These are phyloP conservation scores for Drosophila eohydei DNA, from an alignment of 2,888 invertebrate species.

Conservation along the genomic window DNA sequence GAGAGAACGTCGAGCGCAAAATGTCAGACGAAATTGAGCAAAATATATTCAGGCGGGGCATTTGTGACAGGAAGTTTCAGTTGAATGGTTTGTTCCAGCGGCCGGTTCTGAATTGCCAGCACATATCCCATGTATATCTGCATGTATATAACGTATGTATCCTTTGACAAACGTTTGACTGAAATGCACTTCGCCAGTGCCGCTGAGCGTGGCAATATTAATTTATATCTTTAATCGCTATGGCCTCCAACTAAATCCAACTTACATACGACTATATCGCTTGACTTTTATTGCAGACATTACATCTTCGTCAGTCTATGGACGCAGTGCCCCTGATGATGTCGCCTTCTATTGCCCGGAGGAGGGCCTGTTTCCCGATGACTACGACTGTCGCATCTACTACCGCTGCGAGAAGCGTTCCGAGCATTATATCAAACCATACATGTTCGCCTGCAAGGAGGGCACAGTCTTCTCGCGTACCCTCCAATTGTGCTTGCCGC, in stretches of 20 bases:
- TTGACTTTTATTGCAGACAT: constrained; percentile 71
- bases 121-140: not conserved
- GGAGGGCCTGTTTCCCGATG: constrained; percentile 91
- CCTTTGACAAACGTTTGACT: constrained; percentile 17
- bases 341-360: constrained; percentile 86
- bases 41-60: constrained; percentile 68
- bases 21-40: constrained; percentile 75
- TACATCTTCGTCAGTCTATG: constrained; percentile 56
- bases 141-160: constrained; percentile 11
- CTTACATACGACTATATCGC: constrained; percentile 11
- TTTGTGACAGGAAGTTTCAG: constrained; percentile 79
- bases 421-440: constrained; percentile 85
- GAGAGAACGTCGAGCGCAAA: constrained; percentile 52
- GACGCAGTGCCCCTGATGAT: constrained; percentile 42
- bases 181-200: constrained; percentile 30
- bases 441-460: constrained; percentile 90
- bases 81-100: constrained; percentile 77
- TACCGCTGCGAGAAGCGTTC: constrained; percentile 90
- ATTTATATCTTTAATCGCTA: constrained; percentile 54
- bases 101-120: constrained; percentile 62
- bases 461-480: constrained; percentile 91
- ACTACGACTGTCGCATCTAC: constrained; percentile 90
- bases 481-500: constrained; percentile 89
- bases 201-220: constrained; percentile 45
- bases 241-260: constrained; percentile 27